Evolutionary conservation across 2,113 vertebrate species (phyloP), one percentile per base, ranked within the genome.

Genomic region (Mustela lutreola): DNA sequence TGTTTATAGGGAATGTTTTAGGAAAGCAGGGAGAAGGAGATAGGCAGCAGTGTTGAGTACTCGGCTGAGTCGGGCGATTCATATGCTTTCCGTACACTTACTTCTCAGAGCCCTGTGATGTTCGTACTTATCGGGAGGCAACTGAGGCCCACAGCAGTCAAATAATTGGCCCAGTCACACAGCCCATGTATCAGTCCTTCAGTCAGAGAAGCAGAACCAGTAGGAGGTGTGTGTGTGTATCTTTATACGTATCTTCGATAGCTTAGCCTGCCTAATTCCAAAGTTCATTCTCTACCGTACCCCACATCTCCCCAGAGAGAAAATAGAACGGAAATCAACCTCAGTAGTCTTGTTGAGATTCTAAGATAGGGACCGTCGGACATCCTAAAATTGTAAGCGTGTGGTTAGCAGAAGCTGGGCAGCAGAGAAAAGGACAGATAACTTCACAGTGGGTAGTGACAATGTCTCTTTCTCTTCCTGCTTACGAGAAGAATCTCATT

Each of bases 191-290:
- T 82, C 24, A 62, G 26, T 89, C 56, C 21, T 86, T 92, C 50
- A 91, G 0, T 93, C 67, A 28, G 56, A 92, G 95, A 71, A 70
- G 36, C 42, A 73, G 76, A 83, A 70, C n/a, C 63, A 36, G 48
- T 48, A 71, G 33, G 42, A 78, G 42, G 8, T 4, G 28, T 28
- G 50, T 62, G 48, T 81, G 63, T 71, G 28, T 62, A 12, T 63
- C 15, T 50, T 31, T 81, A 53, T 81, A 53, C 94, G 42, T 60
- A 70, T 78, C 39, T 63, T 84, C 67, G 58, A 90, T 87, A 95
- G 84, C 31, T 11, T 33, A 85, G 60, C 9, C 36, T 91, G 78
- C 83, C 87, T 92, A 62, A 89, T 91, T 96, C 95, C 91, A 80
- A 87, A 93, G 65, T 97, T 96, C 67, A 58, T 92, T 92, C 60